Base-by-base conservation (phyloP, 2,888 invertebrate genomes). In the Plutella xylostella region DNA sequence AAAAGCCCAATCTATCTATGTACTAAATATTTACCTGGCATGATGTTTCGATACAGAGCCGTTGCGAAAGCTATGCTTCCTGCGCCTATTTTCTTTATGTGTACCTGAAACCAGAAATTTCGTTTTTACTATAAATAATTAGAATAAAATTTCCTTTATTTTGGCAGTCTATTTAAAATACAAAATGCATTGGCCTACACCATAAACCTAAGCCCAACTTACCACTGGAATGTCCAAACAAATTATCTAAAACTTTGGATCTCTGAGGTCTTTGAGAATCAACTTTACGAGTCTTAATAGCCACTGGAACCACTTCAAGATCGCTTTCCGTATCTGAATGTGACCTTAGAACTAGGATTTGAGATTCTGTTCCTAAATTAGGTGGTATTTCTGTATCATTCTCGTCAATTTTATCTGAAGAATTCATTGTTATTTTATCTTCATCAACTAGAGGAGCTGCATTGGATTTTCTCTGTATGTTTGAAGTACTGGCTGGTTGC, bases 181-280 rank as follows among this genome's bases (percentile, higher is more conserved):
- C 5, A 25, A 5, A 25, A 25, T 11, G 25, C 25, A 5, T 7
- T 7, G 5, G 5, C 11, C 11, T 25, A 25, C 5, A 25, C 25
- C 5, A 25, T 5, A 25, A 11, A 25, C 31, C 34, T 21, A 37
- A 35, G 11, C 34, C 11, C 20, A 7, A 80, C 79, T 80, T 68
- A 82, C 82, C 78, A 58, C 65, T 67, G 22, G 68, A 49, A 55
- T 73, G 72, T 70, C 82, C 82, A 61, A 82, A 76, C 34, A 75
- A 53, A 60, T 68, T 68, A 37, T 70, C 62, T 53, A 79, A 58
- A 37, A 63, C 64, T 49, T 57, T 70, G 31, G 67, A 61, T 46
- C 62, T 67, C 45, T 67, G 59, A 20, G 50, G 48, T 45, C 58
- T 66, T 11, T n/a, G n/a, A n/a, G 51, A 42, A 5, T 49, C 50